Base-by-base conservation (phyloP, 2,113 vertebrate genomes). In the Dolichotis patagonum region DNA sequence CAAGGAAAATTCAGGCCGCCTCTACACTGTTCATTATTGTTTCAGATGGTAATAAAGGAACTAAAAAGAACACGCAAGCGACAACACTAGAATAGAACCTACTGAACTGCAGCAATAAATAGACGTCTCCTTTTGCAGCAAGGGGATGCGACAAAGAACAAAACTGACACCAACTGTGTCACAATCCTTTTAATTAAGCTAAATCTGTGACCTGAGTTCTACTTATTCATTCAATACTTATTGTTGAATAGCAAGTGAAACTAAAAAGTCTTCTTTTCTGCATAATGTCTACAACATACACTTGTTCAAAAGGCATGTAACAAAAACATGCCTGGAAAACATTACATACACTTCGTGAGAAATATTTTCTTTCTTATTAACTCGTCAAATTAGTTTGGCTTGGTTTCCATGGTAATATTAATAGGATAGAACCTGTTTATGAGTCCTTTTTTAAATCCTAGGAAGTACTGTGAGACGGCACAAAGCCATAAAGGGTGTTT, bases 341-440 rank as follows among this genome's bases (percentile, higher is more conserved):
- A 75, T 67, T 91, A 75, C 17, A 69, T 91, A 75, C 17, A 69
- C 19, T 46, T 88, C 30, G 58, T 89, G 71, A 85, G 32, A 67
- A 77, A 49, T 56, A 12, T 46, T 84, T 80, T 89, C 56, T 96
- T 80, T 88, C 56, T 62, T 82, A 4, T 95, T 91, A 95, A 75
- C 85, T 95, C 35, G 88, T 91, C 67, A 91, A 93, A 81, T 93
- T 94, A 97, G 81, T 52, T 73, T 91, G 85, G 49, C 20, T 91
- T 41, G 13, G 20, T 91, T 93, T 49, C 80, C 77, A 62, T 69
- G 69, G 78, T 91, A 97, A 41, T 71, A 93, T 14, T 69, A 95
- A 75, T 77, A 67, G 19, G 10, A 56, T 69, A 94, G 5, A 91
- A 60, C 4, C 58, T 92, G 94, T 54, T 96, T 73, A 94, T 30